A percentile compares a stretch with the other conserved stretches of the same genome.
phyloP scores from a whole-genome alignment of 2,797 vertebrate species.

The Chanos chanos region DNA sequence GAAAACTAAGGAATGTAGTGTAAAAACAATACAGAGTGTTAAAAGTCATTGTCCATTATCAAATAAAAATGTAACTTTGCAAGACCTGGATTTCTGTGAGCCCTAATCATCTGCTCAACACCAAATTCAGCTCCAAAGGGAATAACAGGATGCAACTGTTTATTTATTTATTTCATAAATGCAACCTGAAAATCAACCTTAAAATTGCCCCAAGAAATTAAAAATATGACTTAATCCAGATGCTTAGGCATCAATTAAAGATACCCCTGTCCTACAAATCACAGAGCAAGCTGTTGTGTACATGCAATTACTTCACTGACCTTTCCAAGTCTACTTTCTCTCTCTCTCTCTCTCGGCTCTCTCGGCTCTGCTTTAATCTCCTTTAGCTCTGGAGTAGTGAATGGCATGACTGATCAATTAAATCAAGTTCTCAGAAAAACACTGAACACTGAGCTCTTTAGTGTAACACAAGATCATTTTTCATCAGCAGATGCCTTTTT shows the following conservation, averaged over 20 bases:
- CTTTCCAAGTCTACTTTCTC: constrained; percentile 15
- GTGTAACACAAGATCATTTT: too few relatives aligned
- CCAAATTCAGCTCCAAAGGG: not conserved
- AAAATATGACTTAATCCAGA: constrained; percentile 10
- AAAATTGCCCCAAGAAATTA: not conserved
- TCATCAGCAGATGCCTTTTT: too few relatives aligned
- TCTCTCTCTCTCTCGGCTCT: constrained; percentile 21
- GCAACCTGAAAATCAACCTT: not conserved
- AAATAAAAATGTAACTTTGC: too few relatives aligned
- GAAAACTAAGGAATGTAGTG: too few relatives aligned
- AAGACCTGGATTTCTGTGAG: too few relatives aligned
- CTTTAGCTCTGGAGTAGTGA: constrained; percentile 27
- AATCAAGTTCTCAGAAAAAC: too few relatives aligned
- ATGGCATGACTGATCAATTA: too few relatives aligned
- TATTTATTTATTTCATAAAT: not conserved
- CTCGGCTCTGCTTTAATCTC: constrained; percentile 15
- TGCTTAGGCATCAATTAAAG: constrained; percentile 32
- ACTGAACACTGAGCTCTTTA: too few relatives aligned
- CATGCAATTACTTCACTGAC: constrained; percentile 33
- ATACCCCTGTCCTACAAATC: constrained; percentile 7
- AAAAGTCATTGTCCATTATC: too few relatives aligned
- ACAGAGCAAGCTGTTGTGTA: not conserved
- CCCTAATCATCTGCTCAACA: too few relatives aligned
- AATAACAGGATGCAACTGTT: not conserved
- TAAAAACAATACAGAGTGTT: too few relatives aligned